phyloP scores from a whole-genome alignment of 1,140 invertebrate species.

The Rhagoletis zephyria region DNA sequence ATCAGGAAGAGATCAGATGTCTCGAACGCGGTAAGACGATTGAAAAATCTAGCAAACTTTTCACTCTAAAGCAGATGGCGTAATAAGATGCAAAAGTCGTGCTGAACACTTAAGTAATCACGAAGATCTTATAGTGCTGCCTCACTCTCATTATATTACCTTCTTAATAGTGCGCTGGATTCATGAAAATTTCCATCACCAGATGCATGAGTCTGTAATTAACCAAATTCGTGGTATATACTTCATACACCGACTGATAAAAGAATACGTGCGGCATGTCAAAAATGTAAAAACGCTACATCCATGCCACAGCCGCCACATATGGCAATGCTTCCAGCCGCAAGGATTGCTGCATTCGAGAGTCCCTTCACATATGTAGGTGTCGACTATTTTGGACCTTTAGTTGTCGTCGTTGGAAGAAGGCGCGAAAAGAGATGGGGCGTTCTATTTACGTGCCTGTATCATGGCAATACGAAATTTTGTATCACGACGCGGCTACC shows the following conservation, averaged over 20 bases:
- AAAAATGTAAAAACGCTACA: slow-evolving; percentile 29
- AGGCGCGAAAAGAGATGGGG: slow-evolving; percentile 38
- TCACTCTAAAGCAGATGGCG: slow-evolving; percentile 40
- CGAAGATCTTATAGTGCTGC: slow-evolving; percentile 36
- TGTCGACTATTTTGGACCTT: too few relatives aligned
- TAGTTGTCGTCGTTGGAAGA: too few relatives aligned
- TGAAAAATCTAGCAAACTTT: not conserved
- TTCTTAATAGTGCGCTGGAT: slow-evolving; percentile 65
- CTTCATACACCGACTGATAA: not conserved
- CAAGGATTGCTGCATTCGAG: not conserved
- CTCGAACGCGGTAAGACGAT: slow-evolving; percentile 6
- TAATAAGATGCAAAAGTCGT: slow-evolving; percentile 36
- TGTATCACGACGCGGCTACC: slow-evolving; percentile 28
- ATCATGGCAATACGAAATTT: slow-evolving; percentile 41
- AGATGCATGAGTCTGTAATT: slow-evolving; percentile 48
- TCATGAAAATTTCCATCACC: slow-evolving; percentile 58
- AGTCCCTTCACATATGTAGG: too few relatives aligned
- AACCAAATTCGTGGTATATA: slow-evolving; percentile 44
- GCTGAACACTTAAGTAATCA: slow-evolving; percentile 35
- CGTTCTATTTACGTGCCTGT: too few relatives aligned
- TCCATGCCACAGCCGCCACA: not conserved
- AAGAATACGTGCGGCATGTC: not conserved
- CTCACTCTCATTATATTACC: slow-evolving; percentile 63
- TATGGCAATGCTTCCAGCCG: not conserved
- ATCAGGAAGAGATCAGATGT: not conserved